Evolutionary conservation across 2,797 vertebrate genomes (phyloP).

Genomic region (Phataginus tetradactyla): DNA sequence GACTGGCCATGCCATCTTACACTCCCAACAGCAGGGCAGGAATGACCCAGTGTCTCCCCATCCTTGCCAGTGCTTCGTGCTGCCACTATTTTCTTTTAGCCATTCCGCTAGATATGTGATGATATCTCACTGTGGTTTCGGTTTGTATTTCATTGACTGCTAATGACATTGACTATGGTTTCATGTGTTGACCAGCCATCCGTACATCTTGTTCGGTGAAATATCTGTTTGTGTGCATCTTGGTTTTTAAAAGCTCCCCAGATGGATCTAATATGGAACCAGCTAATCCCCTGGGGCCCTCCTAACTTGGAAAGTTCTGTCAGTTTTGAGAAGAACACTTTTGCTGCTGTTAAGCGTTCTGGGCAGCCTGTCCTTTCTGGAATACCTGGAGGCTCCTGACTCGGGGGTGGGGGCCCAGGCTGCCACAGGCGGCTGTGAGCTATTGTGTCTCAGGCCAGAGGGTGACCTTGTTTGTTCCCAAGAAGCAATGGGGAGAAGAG

Average conservation of each 20-base stretch:
- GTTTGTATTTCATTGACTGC: not conserved
- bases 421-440: not conserved
- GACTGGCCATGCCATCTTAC: rapidly evolving
- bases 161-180: rapidly evolving
- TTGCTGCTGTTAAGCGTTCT: not conserved
- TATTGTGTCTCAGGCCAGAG: not conserved
- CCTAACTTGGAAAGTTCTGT: not conserved
- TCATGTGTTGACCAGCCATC: not conserved
- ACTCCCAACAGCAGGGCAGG: rapidly evolving
- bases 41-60: rapidly evolving
- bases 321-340: not conserved
- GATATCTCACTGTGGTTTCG: not conserved
- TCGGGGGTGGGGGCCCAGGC: not conserved
- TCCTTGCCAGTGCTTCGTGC: not conserved
- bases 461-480: not conserved
- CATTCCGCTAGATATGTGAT: rapidly evolving
- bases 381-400: not conserved
- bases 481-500: not conserved
- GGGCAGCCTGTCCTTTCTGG: not conserved
- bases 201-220: not conserved
- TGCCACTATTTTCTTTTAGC: not conserved
- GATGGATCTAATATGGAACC: not conserved
- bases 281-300: not conserved
- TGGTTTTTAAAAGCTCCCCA: not conserved
- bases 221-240: not conserved